Percentiles rank a stretch among this genome's conserved stretches.
These are phyloP conservation scores for Oryctolagus cuniculus DNA, from an alignment of 2,113 vertebrate species.

Conservation along the genomic window DNA sequence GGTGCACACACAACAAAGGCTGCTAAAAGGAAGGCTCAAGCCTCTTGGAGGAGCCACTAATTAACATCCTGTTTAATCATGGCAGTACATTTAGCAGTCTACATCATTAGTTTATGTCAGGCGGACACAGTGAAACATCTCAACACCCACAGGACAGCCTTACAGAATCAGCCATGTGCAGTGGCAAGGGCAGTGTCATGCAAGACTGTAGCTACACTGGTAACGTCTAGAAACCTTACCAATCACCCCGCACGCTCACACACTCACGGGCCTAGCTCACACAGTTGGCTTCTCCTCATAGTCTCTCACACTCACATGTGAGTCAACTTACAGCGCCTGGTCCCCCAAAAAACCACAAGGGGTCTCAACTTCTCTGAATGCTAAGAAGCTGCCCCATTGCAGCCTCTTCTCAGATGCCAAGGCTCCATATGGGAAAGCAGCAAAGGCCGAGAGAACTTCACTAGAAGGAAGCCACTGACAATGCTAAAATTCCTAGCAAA, in stretches of 20 bases:
- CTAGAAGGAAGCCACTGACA: background rate
- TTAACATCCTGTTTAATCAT: slow-evolving; percentile 90
- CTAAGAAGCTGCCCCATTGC: background rate
- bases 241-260: slow-evolving; percentile 67
- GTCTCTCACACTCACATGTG: slow-evolving; percentile 73
- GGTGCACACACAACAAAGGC: slow-evolving; percentile 75
- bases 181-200: slow-evolving; percentile 84
- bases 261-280: background rate
- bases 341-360: slow-evolving; percentile 21
- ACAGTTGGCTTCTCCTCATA: slow-evolving; percentile 71
- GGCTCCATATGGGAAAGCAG: background rate
- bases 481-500: slow-evolving; percentile 3
- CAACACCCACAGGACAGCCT: slow-evolving; percentile 86
- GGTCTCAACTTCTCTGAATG: slow-evolving; percentile 36
- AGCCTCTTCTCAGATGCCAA: background rate
- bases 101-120: slow-evolving; percentile 91
- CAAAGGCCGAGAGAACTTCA: background rate
- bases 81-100: slow-evolving; percentile 87
- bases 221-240: slow-evolving; percentile 83
- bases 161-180: slow-evolving; percentile 88
- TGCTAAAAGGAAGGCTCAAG: slow-evolving; percentile 81
- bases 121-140: slow-evolving; percentile 82
- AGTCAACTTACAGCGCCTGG: slow-evolving; percentile 33
- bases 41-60: slow-evolving; percentile 85
- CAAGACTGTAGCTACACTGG: slow-evolving; percentile 79